These are phyloP conservation scores for Promerops cafer DNA, from an alignment of 2,113 vertebrate species.

Conservation along the genomic window DNA sequence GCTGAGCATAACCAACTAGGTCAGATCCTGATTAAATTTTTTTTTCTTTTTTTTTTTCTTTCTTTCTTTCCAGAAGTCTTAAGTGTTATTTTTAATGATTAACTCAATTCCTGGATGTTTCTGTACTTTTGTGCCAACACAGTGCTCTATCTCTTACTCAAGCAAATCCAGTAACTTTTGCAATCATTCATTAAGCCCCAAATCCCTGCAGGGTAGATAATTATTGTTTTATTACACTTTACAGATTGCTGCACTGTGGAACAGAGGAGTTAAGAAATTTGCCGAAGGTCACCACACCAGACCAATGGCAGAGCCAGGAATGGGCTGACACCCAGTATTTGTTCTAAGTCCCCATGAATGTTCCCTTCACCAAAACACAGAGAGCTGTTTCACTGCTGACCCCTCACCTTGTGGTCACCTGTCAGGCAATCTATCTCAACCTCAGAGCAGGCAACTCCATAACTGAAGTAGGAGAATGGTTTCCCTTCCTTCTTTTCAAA, in stretches of 20 bases:
- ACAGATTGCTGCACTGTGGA: not conserved
- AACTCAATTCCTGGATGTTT: not conserved
- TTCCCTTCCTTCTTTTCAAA: slow-evolving; percentile 85
- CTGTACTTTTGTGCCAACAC: not conserved
- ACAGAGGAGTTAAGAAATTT: slow-evolving; percentile 25
- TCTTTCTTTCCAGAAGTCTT: not conserved
- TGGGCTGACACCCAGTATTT: not conserved
- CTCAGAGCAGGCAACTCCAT: slow-evolving; percentile 89
- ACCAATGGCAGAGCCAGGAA: slow-evolving; percentile 40
- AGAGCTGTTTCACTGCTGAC: not conserved
- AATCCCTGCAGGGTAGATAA: not conserved
- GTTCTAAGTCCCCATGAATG: not conserved
- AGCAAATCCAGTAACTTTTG: not conserved
- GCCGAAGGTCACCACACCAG: slow-evolving; percentile 15
- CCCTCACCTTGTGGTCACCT: slow-evolving; percentile 88
- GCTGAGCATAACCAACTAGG: not conserved
- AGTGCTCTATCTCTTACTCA: slow-evolving; percentile 2
- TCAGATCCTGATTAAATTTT: not conserved
- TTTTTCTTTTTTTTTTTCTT: not conserved
- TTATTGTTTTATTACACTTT: slow-evolving; percentile 6
- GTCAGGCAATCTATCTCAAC: slow-evolving; percentile 96
- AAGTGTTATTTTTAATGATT: not conserved
- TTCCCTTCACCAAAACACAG: not conserved
- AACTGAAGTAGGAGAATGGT: slow-evolving; percentile 85
- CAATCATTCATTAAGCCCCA: slow-evolving; percentile 14